Percentiles rank a stretch among this genome's conserved stretches.
phyloP scores from a whole-genome alignment of 2,113 vertebrate species.

The Campylomormyrus numenius region DNA sequence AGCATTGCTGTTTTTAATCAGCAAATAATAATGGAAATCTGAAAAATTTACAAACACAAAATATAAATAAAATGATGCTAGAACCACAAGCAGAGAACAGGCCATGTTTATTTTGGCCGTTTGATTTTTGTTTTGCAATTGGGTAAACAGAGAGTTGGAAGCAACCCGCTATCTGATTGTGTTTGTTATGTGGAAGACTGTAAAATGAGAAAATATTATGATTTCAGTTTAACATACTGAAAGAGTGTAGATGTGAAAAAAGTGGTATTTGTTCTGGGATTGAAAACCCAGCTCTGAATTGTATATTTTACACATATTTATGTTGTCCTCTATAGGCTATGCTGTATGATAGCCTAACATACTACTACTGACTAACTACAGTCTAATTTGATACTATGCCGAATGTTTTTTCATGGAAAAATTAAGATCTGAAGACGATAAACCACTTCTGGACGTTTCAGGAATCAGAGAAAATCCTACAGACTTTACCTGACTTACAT shows the following conservation, averaged over 20 bases:
- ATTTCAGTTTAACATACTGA: not conserved
- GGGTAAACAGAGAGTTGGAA: not conserved
- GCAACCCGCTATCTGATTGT: not conserved
- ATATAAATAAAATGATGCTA: not conserved
- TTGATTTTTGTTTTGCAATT: not conserved
- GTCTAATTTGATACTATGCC: not conserved
- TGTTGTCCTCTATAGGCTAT: not conserved
- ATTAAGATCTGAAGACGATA: not conserved
- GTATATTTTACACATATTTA: not conserved
- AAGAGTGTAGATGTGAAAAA: not conserved
- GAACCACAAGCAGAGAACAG: not conserved
- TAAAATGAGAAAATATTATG: not conserved
- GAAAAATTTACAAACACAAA: not conserved
- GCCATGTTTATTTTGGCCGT: not conserved
- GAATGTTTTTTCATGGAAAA: not conserved
- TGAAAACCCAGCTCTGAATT: not conserved
- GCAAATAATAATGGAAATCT: not conserved
- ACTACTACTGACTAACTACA: not conserved
- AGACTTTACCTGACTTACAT: not conserved
- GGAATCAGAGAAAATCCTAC: not conserved
- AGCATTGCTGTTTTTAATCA: not conserved
- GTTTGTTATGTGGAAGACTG: not conserved
- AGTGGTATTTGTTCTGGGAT: not conserved
- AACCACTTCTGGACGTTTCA: not conserved
- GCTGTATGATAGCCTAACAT: not conserved